Evolutionary conservation across 2,797 vertebrate genomes (phyloP), one percentile per base, ranked within the genome.

Genomic region (Megalops cyprinoides): DNA sequence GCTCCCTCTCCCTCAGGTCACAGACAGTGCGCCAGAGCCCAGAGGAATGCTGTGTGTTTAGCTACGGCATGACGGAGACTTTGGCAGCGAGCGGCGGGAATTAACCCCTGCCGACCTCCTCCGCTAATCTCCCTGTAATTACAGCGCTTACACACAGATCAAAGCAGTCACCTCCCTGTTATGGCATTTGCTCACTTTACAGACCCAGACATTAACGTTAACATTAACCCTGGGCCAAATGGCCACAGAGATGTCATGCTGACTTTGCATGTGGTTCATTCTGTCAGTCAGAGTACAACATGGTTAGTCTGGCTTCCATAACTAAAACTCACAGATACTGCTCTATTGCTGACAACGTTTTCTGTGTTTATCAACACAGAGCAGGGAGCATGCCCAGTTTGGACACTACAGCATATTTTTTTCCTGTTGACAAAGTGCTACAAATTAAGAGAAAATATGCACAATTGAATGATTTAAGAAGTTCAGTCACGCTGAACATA

Each of bases 111-210:
- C 49, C n/a, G 14, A 71, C 74, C 31, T 42, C 67, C 55, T 25
- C 49, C 37, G 14, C 60, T 81, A 83, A 83, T 62, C 8, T 23
- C 71, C 56, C 25, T n/a, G 31, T 82, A 77, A 81, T 86, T 82
- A 81, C 55, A 34, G 28, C 8, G 56, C 77, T 82, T 77, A 81
- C 62, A 81, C 25, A 60, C 62, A 82, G 75, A 84, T 81, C 39
- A 84, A 84, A 82, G 77, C 49, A 46, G 76, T 48, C 73, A 81
- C 46, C 34, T 56, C 62, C 78, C 75, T 48, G 77, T 56, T 76
- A 20, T 60, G 49, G 53, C 1, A 12, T 55, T n/a, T 10, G 20
- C 23, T 58, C 53, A 46, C 37, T 56, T 62, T 62, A 62, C 25
- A 62, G 4, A n/a, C n/a, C n/a, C n/a, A n/a, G 25, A 31, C 25